Evolutionary conservation across 30 jellyfish, hydroid and myxozoan species (phyloP), one percentile per base, ranked within the genome.

Genomic region (Mastigias papua): DNA sequence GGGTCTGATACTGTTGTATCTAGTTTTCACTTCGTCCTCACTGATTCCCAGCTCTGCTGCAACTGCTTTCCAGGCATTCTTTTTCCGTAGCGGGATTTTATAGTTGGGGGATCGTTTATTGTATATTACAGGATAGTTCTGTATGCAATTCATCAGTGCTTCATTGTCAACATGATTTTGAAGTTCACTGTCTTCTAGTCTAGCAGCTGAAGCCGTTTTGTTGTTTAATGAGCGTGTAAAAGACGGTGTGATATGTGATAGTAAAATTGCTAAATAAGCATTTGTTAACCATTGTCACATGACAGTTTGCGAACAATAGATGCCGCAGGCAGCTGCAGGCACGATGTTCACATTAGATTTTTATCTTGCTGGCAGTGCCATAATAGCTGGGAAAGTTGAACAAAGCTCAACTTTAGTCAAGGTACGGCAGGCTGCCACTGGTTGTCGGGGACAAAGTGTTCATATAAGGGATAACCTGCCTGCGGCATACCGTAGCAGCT

Each of bases 1-100:
- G 28, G 81, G 62, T 42, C 90, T 80, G 61, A 80, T 80, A 21
- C 54, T 37, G 33, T 75, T 58, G 70, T 75, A 75, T 49, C 86
- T 75, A 34, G 49, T 75, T 73, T 75, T 75, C 54, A 26, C 73
- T 25, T 19, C 75, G 26, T 49, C 86, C 49, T 34, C 86, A 23
- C 73, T 69, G 54, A 34, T 69, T 1, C 31, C 51, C 11, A 75
- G 32, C 49, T 35, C 4, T 46, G 21, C 11, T 42, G 62, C 65
- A 32, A 73, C 48, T 17, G 35, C 85, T 42, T 73, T 73, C 61
- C 85, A 73, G 16, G 70, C 69, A 48, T 42, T 73, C 30, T 50
- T 48, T 49, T 73, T 34, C 32, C 29, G 29, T 9, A 46, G 26
- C 19, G 69, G 35, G 28, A 34, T 48, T 42, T 42, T 73, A 30